phyloP scores from a whole-genome alignment of 2,888 invertebrate species.

The Acheta domesticus region DNA sequence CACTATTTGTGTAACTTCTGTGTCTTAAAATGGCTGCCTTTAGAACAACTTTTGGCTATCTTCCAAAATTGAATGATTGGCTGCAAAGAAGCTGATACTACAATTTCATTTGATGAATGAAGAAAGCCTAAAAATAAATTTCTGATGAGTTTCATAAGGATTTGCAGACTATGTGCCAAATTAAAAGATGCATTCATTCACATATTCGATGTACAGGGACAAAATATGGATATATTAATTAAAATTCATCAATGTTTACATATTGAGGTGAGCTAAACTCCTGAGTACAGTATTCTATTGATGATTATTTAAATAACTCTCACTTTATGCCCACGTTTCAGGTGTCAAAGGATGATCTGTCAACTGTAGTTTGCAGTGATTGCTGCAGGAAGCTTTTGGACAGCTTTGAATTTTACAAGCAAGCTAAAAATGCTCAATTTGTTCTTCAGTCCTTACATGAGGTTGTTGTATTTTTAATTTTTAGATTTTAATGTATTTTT shows the following conservation, averaged over 20 bases:
- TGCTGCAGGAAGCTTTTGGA: constrained; percentile 41
- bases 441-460: constrained; percentile 39
- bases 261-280: constrained; percentile 39
- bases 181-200: constrained; percentile 34
- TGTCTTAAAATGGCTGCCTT: too few species aligned
- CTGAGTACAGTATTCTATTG: background rate
- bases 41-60: too few species aligned
- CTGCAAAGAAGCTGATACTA: too few species aligned
- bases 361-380: constrained; percentile 40
- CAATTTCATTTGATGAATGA: too few species aligned
- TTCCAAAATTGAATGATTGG: too few species aligned
- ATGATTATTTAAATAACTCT: constrained; percentile 26
- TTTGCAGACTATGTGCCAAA: constrained; percentile 28
- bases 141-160: background rate
- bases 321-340: constrained; percentile 30
- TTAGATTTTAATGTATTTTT: background rate
- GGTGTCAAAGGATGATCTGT: constrained; percentile 41
- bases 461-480: background rate
- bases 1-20: too few species aligned
- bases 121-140: background rate
- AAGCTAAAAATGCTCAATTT: constrained; percentile 40
- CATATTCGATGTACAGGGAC: constrained; percentile 39
- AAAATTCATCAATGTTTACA: constrained; percentile 42
- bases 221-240: constrained; percentile 37
- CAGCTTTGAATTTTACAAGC: constrained; percentile 40